phyloP scores from a whole-genome alignment of 1,140 invertebrate genomes.

The Hestina assimilis region DNA sequence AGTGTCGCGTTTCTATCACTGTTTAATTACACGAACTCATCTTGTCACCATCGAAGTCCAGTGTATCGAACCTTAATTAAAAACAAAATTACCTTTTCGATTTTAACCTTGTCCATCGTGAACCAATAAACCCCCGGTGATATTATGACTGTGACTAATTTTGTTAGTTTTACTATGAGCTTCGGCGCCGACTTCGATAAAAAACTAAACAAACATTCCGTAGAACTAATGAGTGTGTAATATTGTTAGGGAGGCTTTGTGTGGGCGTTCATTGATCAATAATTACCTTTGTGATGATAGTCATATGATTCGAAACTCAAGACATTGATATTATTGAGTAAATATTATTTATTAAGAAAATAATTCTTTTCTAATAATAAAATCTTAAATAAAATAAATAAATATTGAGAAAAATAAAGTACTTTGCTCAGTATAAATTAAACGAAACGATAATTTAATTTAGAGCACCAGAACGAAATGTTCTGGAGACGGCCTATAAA shows the following conservation, averaged over 20 bases:
- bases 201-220: conserved; percentile 66
- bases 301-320: background rate
- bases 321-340: background rate
- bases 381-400: background rate
- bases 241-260: conserved; percentile 61
- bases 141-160: conserved; percentile 67
- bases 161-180: conserved; percentile 58
- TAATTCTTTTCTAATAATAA: background rate
- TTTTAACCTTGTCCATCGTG: conserved; percentile 30
- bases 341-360: background rate
- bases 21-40: conserved; percentile 50
- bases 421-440: background rate
- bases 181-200: conserved; percentile 57
- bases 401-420: background rate
- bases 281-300: conserved; percentile 18
- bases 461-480: conserved; percentile 44
- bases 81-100: conserved; percentile 38
- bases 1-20: conserved; percentile 49
- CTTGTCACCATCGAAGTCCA: conserved; percentile 24
- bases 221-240: conserved; percentile 74
- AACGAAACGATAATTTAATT: conserved; percentile 3
- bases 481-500: conserved; percentile 45
- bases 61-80: conserved; percentile 28
- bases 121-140: conserved; percentile 54
- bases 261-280: conserved; percentile 49